Percentiles rank a stretch among this genome's conserved stretches.
Conservation (phyloP, 2,113 vertebrate genomes). For the Trichechus manatus region DNA sequence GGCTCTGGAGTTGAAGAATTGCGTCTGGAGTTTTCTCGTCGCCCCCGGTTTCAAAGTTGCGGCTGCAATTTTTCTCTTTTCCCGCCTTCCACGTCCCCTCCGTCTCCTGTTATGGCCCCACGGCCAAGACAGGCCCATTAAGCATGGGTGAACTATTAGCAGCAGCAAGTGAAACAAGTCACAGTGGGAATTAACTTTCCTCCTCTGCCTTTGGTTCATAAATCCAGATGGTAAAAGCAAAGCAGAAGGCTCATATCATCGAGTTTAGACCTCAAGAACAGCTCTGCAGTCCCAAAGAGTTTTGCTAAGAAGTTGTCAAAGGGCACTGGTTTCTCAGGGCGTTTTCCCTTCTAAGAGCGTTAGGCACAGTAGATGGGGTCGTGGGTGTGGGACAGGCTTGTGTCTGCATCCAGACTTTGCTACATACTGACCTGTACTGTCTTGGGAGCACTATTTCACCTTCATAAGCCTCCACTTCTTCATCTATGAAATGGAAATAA, state of each 20-base stretch:
- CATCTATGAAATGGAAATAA: background rate
- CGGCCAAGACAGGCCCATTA: constrained; percentile 69
- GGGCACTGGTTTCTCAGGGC: background rate
- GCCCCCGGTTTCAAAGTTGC: constrained; percentile 59
- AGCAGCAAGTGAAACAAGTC: constrained; percentile 39
- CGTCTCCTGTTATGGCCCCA: constrained; percentile 59
- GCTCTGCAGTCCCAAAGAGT: background rate
- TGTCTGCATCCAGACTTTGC: background rate
- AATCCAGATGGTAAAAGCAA: constrained; percentile 55
- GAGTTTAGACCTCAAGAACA: constrained; percentile 30
- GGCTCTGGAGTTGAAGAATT: constrained; percentile 67
- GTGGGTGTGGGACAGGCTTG: background rate
- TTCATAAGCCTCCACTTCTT: background rate
- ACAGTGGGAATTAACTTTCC: constrained; percentile 46
- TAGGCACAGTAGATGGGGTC: background rate
- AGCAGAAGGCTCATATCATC: constrained; percentile 4
- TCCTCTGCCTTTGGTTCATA: constrained; percentile 59
- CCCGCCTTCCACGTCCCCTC: constrained; percentile 58
- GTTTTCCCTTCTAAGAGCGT: background rate
- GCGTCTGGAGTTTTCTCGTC: constrained; percentile 72
- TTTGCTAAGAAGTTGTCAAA: constrained; percentile 37
- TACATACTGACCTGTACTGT: background rate
- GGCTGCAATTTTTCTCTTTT: constrained; percentile 76
- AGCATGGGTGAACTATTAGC: constrained; percentile 58
- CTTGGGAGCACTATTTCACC: background rate